Evolutionary conservation across 1,140 invertebrate species (phyloP), one percentile per base, ranked within the genome.

Genomic region (Coelopa frigida): DNA sequence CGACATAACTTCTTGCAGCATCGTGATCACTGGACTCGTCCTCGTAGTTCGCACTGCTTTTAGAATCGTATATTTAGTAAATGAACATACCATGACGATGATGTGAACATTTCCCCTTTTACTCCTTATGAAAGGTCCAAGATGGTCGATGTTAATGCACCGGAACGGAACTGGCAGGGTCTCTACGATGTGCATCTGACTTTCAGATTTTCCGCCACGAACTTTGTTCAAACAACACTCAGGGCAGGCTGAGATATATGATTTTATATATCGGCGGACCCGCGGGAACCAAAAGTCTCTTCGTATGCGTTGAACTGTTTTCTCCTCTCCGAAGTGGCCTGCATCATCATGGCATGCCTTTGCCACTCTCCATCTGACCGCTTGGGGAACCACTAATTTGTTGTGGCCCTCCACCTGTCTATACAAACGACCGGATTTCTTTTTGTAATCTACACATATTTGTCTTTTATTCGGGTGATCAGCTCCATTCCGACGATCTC

Each of bases 171-270:
- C 38, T 7, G 47, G 44, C 32, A 21, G n/a, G 5, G 37, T 26
- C 6, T 43, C 39, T 4, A 5, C 21, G 4, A 22, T 5, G 18
- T 49, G 47, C 18, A 48, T 5, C 11, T 26, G 4, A 23, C 3
- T 29, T 14, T 44, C 42, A 8, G 21, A 14, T 22, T 49, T 40
- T 4, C 41, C 40, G 15, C 46, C 37, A 21, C 35, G 31, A 2
- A 22, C 5, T 33, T 42, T 48, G 14, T 48, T 41, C 6, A 24
- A 23, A 21, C 39, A 44, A 22, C 40, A 49, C 14, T 37, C 69
- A 42, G 39, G 32, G 44, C 55, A 66, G 36, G 60, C 53, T 0
- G 54, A 65, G 8, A 69, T 44, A 12, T 55, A 38, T 12, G 11
- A 22, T n/a, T 43, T 41, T 4, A 42, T 46, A 37, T 57, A 45